Conservation (phyloP, 2,113 vertebrate species). For the Rhadina sibilatrix region DNA sequence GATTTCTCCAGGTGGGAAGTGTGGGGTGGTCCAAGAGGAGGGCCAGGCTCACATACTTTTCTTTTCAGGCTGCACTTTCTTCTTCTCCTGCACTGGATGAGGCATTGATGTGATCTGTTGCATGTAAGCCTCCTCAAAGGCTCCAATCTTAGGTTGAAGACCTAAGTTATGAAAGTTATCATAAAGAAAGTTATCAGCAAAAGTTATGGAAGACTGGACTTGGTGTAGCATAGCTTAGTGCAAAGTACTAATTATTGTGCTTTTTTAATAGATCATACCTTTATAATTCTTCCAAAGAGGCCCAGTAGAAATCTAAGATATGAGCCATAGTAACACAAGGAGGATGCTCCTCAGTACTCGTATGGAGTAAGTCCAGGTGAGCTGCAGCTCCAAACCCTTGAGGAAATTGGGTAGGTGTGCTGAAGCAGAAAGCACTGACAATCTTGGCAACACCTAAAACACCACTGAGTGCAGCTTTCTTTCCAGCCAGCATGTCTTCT, state of each 20-base stretch:
- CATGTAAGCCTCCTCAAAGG: neutral
- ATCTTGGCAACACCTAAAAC: neutral
- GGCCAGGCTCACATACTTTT: neutral
- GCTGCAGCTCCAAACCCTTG: neutral
- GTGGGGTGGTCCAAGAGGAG: neutral
- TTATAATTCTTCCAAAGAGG: neutral
- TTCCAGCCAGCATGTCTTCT: conserved; percentile 10
- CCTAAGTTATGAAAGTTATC: too few relatives aligned
- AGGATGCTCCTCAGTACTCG: neutral
- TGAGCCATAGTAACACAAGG: neutral
- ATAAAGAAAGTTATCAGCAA: too few relatives aligned
- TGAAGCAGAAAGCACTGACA: neutral
- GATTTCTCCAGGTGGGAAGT: neutral
- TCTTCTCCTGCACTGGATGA: neutral
- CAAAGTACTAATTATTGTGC: neutral
- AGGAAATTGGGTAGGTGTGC: neutral
- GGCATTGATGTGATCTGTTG: neutral
- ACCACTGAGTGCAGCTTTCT: neutral
- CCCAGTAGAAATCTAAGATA: neutral
- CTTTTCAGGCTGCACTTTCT: neutral
- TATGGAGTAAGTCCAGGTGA: neutral
- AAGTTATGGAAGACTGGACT: neutral
- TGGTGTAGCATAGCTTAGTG: neutral
- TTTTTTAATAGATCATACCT: neutral
- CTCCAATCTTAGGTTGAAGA: neutral